phyloP scores from a whole-genome alignment of 2,888 invertebrate species.

The Leuctra nigra region DNA sequence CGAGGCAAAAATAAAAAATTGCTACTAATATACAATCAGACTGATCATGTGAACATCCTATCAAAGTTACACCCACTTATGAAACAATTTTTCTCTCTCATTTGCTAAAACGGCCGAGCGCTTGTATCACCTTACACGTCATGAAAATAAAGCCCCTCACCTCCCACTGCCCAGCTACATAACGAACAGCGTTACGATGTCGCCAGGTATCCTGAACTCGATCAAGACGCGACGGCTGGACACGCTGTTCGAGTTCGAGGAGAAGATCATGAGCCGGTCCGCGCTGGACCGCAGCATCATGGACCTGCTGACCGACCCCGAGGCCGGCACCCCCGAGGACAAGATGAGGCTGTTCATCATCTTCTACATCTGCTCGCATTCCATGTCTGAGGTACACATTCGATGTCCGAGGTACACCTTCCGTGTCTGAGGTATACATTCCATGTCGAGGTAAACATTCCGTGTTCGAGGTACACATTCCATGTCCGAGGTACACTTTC shows the following conservation, averaged over 20 bases:
- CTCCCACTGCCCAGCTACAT: too few species aligned
- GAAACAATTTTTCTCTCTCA: too few species aligned
- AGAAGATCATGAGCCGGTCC: slow-evolving; percentile 90
- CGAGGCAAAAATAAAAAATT: too few species aligned
- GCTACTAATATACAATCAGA: too few species aligned
- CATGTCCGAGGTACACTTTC: slow-evolving; percentile 80
- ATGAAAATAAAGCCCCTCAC: too few species aligned
- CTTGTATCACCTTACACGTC: too few species aligned
- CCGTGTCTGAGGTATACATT: too few species aligned
- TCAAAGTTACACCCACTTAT: too few species aligned
- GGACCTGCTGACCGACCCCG: slow-evolving; percentile 80
- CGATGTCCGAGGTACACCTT: too few species aligned
- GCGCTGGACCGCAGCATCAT: slow-evolving; percentile 76
- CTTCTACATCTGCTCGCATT: slow-evolving; percentile 77
- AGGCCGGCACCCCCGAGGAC: slow-evolving; percentile 83
- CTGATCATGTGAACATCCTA: too few species aligned
- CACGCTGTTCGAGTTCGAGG: slow-evolving; percentile 95
- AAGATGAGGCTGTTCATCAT: slow-evolving; percentile 91
- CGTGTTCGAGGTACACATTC: slow-evolving; percentile 70
- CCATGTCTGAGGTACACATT: slow-evolving; percentile 69
- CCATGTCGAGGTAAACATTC: too few species aligned
- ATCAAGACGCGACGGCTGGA: slow-evolving; percentile 89
- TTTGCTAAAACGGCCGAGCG: too few species aligned
- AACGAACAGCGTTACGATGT: neutral
- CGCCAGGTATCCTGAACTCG: slow-evolving; percentile 64